These are phyloP conservation scores for Chionoecetes opilio DNA, from an alignment of 1,140 invertebrate species.

Conservation along the genomic window DNA sequence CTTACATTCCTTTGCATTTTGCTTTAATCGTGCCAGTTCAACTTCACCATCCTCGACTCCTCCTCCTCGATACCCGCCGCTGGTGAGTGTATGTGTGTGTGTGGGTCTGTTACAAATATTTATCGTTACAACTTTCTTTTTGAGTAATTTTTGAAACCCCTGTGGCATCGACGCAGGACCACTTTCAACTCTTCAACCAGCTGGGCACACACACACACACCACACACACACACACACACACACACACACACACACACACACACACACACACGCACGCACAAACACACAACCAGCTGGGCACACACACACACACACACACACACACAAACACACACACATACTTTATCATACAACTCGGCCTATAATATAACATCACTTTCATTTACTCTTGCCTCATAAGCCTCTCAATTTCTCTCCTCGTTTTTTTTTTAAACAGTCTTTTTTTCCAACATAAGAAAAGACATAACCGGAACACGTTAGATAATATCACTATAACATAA, in stretches of 20 bases:
- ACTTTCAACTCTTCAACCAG: neutral
- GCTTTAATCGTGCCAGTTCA: too few species aligned
- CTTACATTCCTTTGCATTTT: neutral
- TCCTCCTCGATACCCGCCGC: too few species aligned
- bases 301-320: too few species aligned
- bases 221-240: conserved; percentile 27
- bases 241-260: conserved; percentile 27
- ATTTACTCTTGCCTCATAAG: neutral
- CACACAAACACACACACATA: neutral
- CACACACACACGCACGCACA: neutral
- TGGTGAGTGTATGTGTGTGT: too few species aligned
- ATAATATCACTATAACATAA: neutral
- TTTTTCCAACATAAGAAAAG: neutral
- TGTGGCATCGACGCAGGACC: neutral
- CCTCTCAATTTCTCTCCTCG: neutral
- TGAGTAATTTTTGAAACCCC: neutral
- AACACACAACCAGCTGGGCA: neutral
- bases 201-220: conserved; percentile 14
- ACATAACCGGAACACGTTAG: neutral
- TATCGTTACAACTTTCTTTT: conserved; percentile 19
- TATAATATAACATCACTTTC: neutral
- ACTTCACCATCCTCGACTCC: neutral
- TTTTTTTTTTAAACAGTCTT: too few species aligned
- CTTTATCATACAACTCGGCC: neutral
- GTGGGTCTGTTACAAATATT: too few species aligned